Evolutionary conservation across 2,888 invertebrate genomes (phyloP), one percentile per base, ranked within the genome.

Genomic region (Alloscopus bannaensis): DNA sequence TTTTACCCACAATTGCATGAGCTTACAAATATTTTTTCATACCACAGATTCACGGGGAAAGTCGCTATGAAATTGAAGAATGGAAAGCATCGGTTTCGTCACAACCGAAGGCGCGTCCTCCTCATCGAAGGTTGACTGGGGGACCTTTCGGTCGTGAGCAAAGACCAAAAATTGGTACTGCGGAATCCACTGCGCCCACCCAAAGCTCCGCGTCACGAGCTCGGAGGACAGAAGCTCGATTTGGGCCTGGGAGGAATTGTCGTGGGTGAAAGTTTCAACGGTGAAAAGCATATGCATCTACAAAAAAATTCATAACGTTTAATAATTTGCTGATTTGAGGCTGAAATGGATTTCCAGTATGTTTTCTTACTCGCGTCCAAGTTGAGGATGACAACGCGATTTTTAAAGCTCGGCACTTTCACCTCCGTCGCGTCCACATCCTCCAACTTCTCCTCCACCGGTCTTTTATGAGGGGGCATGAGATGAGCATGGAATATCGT

Each of bases 171-270:
- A 93, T 90, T 95, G 92, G 88, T 93, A 92, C 13, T 90, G 89
- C 79, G 93, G 91, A 87, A 95, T 94, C 95, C 95, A 95, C 86
- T 95, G 95, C 0, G 94, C 94, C 95, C 95, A 96, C 42, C 93
- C 84, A 82, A 84, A 86, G 64, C 59, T 65, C 47, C 83, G 78
- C 4, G 68, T 71, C n/a, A 83, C 71, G 52, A 68, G 52, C 66
- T 84, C 83, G 1, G 82, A 84, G 22, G 69, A 75, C 26, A 81
- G 18, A 11, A 85, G 75, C 24, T 80, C 75, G 16, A 84, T 75
- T 52, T 70, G 73, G 8, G 70, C 64, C 0, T 42, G 47, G 1
- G 3, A 4, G 4, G 20, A n/a, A 0, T 64, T 26, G 18, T 76
- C 76, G 20, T 76, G 68, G 1, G 64, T 55, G 36, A 70, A 77